Evolutionary conservation across 2,888 invertebrate species (phyloP).

Genomic region (Ophonus ardosiacus): DNA sequence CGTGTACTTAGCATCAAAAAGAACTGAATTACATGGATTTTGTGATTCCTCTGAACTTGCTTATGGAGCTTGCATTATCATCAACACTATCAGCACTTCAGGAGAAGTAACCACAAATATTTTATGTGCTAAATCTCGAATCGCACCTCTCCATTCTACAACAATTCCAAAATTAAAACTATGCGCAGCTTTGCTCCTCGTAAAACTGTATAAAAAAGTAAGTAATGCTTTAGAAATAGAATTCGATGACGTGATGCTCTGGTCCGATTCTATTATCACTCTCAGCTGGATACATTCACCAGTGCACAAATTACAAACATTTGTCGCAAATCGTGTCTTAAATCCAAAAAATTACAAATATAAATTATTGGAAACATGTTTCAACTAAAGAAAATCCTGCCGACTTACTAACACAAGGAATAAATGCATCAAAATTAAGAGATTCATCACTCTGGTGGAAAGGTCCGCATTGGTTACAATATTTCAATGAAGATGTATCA

Average conservation of each 20-base stretch:
- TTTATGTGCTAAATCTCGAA: conserved; percentile 48
- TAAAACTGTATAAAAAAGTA: conserved; percentile 64
- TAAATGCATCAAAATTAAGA: background rate
- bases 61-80: conserved; percentile 66
- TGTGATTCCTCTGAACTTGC: conserved; percentile 66
- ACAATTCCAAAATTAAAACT: conserved; percentile 68
- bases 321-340: conserved; percentile 64
- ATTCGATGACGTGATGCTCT: conserved; percentile 56
- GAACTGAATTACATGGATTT: conserved; percentile 66
- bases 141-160: conserved; percentile 29
- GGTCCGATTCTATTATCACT: conserved; percentile 69
- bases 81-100: conserved; percentile 16
- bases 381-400: conserved; percentile 64
- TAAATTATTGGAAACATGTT: conserved; percentile 64
- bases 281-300: conserved; percentile 58
- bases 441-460: too few species aligned
- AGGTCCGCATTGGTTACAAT: too few species aligned
- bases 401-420: conserved; percentile 63
- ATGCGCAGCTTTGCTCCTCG: conserved; percentile 67
- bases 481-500: too few species aligned
- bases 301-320: conserved; percentile 63
- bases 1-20: background rate
- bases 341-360: conserved; percentile 62
- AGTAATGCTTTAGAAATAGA: conserved; percentile 2
- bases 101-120: conserved; percentile 43